These are phyloP conservation scores for Oryzias woworae DNA, from an alignment of 2,113 vertebrate species.

Conservation along the genomic window DNA sequence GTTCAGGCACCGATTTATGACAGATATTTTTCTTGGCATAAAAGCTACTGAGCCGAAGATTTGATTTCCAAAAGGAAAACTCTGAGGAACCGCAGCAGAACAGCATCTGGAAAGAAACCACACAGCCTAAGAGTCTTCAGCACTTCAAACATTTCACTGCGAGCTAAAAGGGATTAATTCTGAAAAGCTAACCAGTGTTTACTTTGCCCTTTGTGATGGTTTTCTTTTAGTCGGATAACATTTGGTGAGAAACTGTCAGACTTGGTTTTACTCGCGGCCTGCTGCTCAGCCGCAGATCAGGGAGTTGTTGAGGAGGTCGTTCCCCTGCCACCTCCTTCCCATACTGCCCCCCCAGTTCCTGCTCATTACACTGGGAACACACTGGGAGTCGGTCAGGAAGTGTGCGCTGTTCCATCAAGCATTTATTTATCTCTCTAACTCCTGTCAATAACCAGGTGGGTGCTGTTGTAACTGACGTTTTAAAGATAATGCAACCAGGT, in stretches of 20 bases:
- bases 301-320: conserved; percentile 56
- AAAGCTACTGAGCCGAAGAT: conserved; percentile 62
- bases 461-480: conserved; percentile 14
- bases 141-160: conserved; percentile 66
- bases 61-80: conserved; percentile 65
- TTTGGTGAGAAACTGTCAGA: conserved; percentile 70
- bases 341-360: not conserved
- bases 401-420: conserved; percentile 61
- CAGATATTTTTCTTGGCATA: conserved; percentile 71
- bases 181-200: conserved; percentile 66
- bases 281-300: conserved; percentile 43
- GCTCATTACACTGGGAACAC: conserved; percentile 6
- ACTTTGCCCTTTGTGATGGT: conserved; percentile 56
- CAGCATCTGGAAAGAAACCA: conserved; percentile 65
- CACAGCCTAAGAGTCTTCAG: conserved; percentile 49
- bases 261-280: conserved; percentile 53
- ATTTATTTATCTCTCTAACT: conserved; percentile 57
- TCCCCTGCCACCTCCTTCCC: conserved; percentile 19
- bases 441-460: conserved; percentile 41
- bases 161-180: conserved; percentile 55
- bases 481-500: conserved; percentile 31
- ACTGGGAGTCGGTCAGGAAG: conserved; percentile 48
- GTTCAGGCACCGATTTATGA: conserved; percentile 67
- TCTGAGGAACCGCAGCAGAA: conserved; percentile 69
- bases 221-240: conserved; percentile 64